phyloP scores from a whole-genome alignment of 2,888 invertebrate genomes.

The Luperina testacea region DNA sequence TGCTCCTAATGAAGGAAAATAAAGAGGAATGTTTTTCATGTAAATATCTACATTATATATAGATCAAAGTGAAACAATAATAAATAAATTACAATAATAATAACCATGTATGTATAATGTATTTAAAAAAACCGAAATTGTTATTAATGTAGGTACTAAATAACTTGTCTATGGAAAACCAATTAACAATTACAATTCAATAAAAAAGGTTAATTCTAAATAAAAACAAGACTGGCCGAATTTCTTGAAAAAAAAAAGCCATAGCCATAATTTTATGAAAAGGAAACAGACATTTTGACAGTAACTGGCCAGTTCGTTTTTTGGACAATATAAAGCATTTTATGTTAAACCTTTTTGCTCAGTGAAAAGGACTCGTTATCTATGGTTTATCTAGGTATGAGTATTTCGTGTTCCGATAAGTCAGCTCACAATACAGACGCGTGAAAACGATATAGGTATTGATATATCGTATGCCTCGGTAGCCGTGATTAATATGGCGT shows the following conservation, averaged over 20 bases:
- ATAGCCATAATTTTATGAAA: constrained; percentile 8
- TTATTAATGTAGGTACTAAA: not conserved
- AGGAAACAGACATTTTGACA: constrained; percentile 21
- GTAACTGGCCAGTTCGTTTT: not conserved
- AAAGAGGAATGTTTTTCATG: not conserved
- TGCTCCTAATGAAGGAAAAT: not conserved
- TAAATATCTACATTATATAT: not conserved
- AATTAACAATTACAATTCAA: not conserved
- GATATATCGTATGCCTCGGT: not conserved
- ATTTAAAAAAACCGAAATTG: not conserved
- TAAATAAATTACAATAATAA: not conserved
- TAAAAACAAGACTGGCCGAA: not conserved
- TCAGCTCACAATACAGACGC: constrained; percentile 20
- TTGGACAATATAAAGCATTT: not conserved
- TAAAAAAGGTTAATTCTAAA: not conserved
- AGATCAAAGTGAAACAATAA: not conserved
- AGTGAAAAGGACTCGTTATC: not conserved
- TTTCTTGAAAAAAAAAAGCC: not conserved
- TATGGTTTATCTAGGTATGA: not conserved
- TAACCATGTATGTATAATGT: not conserved
- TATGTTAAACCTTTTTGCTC: not conserved
- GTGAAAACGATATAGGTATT: constrained; percentile 29
- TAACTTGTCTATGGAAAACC: not conserved
- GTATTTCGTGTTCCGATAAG: not conserved
- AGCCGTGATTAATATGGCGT: constrained; percentile 57